A percentile compares a stretch with the other conserved stretches of the same genome.
phyloP scores from a whole-genome alignment of 2,888 invertebrate species.

The Caenorhabditis japonica region DNA sequence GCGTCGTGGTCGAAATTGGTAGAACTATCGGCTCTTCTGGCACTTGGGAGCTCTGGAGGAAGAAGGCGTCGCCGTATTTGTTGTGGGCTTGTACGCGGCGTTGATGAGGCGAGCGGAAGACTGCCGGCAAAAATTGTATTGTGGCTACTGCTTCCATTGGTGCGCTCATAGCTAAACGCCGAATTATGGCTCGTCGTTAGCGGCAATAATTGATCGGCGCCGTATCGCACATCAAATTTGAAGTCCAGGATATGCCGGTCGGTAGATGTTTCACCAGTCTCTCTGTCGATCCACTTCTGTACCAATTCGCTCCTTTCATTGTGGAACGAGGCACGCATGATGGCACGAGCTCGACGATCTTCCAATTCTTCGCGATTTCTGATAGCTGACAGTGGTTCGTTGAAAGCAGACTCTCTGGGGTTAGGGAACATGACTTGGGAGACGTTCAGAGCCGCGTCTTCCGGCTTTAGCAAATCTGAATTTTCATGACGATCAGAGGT shows the following conservation, averaged over 20 bases:
- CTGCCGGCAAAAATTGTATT: not conserved
- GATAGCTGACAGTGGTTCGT: not conserved
- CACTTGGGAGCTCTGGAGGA: no score
- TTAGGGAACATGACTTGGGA: no score
- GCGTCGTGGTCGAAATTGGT: slow-evolving; percentile 1
- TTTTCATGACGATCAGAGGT: no score
- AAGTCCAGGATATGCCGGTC: slow-evolving; percentile 1
- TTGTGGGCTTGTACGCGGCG: not conserved
- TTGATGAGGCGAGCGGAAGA: not conserved
- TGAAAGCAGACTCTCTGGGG: no score
- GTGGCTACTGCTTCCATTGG: not conserved
- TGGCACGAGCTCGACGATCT: not conserved
- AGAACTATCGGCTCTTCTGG: no score
- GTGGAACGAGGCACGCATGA: slow-evolving; percentile 1
- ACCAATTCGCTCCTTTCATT: not conserved
- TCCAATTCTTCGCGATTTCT: not conserved
- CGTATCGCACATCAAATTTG: slow-evolving; percentile 7
- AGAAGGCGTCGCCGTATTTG: not conserved
- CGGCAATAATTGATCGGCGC: no score
- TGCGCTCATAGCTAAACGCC: not conserved
- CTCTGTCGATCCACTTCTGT: slow-evolving; percentile 7
- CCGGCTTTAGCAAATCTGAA: no score
- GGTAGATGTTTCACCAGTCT: not conserved
- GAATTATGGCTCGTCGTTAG: not conserved
- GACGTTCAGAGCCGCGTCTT: no score